Evolutionary conservation across 2,888 invertebrate species (phyloP), one percentile per base, ranked within the genome.

Genomic region (Eristalis arbustorum): DNA sequence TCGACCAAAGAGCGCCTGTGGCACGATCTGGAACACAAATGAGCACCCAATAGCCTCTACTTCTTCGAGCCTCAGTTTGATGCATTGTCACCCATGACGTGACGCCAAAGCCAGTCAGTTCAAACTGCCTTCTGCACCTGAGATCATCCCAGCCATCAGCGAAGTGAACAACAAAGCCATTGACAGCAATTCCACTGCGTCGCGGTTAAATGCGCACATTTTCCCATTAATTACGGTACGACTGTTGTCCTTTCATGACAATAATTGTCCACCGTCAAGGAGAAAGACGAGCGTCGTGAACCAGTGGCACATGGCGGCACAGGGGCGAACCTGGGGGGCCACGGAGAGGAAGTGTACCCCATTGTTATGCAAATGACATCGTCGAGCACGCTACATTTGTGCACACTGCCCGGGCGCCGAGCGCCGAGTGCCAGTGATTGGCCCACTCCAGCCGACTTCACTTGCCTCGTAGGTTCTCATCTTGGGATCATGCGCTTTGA

Each of bases 341-440:
- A 6, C 42, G 25, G 28, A 18, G 49, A 78, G 72, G 66, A 78
- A 40, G 66, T 81, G 37, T 74, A 67, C 34, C 25, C 88, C 80
- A 92, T 92, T 92, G 92, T 92, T 92, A 92, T 92, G 92, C 92
- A 92, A 92, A 92, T 92, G 91, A 91, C 92, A 91, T 89, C 90
- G 89, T 90, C 91, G 90, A 90, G 89, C 92, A 92, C 92, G 92
- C 92, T 91, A 92, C 90, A 91, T 89, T 88, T 89, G 76, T 69
- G 67, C 78, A 81, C 79, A 74, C 64, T 71, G 75, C 25, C 10
- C 31, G 31, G 13, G 37, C 13, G 10, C 34, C 6, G 34, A 5
- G 5, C 34, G 25, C 25, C 3, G 31, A 49, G n/a, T 49, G 49
- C 49, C 49, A 49, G 18, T 18, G 49, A n/a, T 49, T 49, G 49